Evolutionary conservation across 1,140 invertebrate genomes (phyloP).

Genomic region (Zaprionus ornatus): DNA sequence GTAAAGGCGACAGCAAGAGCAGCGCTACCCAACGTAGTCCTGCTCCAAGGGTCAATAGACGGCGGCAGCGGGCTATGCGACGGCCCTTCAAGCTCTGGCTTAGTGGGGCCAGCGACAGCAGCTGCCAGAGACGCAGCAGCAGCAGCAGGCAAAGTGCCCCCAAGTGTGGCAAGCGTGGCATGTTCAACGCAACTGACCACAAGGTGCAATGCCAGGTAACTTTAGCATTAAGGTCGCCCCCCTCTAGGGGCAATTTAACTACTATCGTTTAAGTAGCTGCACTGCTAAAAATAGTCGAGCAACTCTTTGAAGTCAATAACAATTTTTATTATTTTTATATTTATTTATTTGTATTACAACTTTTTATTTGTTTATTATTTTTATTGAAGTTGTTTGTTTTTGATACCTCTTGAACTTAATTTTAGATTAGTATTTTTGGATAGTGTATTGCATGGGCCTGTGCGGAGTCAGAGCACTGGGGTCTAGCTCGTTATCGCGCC

Average conservation of each 20-base stretch:
- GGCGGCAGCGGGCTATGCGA: slow-evolving; percentile 24
- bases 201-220: no score
- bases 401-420: not conserved
- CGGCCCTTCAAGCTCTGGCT: not conserved
- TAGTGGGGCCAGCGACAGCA: slow-evolving; percentile 55
- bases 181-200: slow-evolving; percentile 50
- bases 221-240: not conserved
- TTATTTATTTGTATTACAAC: not conserved
- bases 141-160: slow-evolving; percentile 57
- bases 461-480: not conserved
- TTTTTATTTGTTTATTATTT: not conserved
- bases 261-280: not conserved
- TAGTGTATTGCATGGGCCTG: not conserved
- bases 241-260: not conserved
- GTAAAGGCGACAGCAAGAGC: slow-evolving; percentile 40
- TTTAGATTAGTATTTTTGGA: not conserved
- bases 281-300: not conserved
- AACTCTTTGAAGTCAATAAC: not conserved
- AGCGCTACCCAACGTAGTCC: slow-evolving; percentile 40
- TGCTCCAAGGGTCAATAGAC: slow-evolving; percentile 29
- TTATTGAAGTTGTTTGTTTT: not conserved
- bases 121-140: slow-evolving; percentile 58
- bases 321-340: not conserved
- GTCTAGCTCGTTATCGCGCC: slow-evolving; percentile 51
- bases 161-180: slow-evolving; percentile 58